phyloP scores from a whole-genome alignment of 1,140 invertebrate genomes.

The Drosophila auraria region DNA sequence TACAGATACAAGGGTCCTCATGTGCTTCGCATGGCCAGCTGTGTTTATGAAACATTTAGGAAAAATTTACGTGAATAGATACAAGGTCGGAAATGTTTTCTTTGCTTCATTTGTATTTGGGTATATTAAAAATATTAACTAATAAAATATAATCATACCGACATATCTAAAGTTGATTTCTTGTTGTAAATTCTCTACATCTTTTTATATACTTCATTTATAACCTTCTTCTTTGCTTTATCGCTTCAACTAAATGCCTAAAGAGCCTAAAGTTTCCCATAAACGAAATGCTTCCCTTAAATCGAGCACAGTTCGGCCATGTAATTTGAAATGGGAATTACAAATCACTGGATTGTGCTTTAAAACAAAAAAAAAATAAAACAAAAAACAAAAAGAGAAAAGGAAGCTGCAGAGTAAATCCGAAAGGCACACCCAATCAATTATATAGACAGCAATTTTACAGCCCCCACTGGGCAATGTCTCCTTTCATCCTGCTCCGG shows the following conservation, averaged over 20 bases:
- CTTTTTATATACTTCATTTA: not conserved
- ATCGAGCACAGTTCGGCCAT: conserved; percentile 49
- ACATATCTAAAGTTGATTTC: too few relatives aligned
- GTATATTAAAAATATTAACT: not conserved
- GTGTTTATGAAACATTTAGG: too few relatives aligned
- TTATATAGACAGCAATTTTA: conserved; percentile 71
- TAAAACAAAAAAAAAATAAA: conserved; percentile 25
- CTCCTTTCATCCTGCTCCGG: conserved; percentile 10
- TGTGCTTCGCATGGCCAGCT: too few relatives aligned
- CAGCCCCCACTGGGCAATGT: conserved; percentile 48
- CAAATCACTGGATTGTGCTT: conserved; percentile 73
- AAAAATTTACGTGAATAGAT: too few relatives aligned
- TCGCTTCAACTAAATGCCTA: not conserved
- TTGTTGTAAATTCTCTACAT: too few relatives aligned
- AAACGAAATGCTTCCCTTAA: conserved; percentile 9
- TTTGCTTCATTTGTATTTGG: too few relatives aligned
- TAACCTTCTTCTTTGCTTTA: not conserved
- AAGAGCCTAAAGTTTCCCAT: conserved; percentile 3
- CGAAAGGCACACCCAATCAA: conserved; percentile 73
- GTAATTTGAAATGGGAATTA: conserved; percentile 79
- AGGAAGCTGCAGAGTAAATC: conserved; percentile 56
- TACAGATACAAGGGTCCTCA: too few relatives aligned
- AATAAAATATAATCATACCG: not conserved
- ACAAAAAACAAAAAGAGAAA: not conserved
- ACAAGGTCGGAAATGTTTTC: too few relatives aligned